Conservation (phyloP, 2,888 invertebrate genomes). For the Crematogaster levior region DNA sequence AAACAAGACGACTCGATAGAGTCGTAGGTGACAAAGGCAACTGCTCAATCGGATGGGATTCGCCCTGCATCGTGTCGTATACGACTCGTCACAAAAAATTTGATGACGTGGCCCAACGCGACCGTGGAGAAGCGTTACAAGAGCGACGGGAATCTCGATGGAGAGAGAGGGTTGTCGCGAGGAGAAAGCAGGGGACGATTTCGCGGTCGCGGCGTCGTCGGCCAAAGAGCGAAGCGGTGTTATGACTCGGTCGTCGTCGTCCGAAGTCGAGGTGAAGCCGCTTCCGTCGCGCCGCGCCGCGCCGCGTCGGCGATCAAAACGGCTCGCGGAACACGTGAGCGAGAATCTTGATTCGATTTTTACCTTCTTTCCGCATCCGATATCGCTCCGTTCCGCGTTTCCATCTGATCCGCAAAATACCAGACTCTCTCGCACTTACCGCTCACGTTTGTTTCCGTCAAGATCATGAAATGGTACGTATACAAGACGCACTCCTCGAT, state of each 20-base stretch:
- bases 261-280: constrained; percentile 7
- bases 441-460: background rate
- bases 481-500: background rate
- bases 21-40: too few species aligned
- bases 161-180: background rate
- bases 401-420: background rate
- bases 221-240: constrained; percentile 70
- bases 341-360: background rate
- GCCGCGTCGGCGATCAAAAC: background rate
- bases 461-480: constrained; percentile 73
- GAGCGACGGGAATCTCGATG: background rate
- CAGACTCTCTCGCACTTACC: background rate
- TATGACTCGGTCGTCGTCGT: constrained; percentile 54
- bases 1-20: background rate
- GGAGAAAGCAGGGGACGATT: constrained; percentile 49
- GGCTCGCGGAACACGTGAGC: background rate
- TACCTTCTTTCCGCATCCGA: background rate
- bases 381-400: background rate
- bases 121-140: background rate
- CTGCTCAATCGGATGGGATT: background rate
- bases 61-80: background rate
- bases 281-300: background rate
- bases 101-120: background rate
- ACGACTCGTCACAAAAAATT: background rate
- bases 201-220: background rate